Base-by-base conservation (phyloP, 2,113 vertebrate species). In the Colaptes auratus region DNA sequence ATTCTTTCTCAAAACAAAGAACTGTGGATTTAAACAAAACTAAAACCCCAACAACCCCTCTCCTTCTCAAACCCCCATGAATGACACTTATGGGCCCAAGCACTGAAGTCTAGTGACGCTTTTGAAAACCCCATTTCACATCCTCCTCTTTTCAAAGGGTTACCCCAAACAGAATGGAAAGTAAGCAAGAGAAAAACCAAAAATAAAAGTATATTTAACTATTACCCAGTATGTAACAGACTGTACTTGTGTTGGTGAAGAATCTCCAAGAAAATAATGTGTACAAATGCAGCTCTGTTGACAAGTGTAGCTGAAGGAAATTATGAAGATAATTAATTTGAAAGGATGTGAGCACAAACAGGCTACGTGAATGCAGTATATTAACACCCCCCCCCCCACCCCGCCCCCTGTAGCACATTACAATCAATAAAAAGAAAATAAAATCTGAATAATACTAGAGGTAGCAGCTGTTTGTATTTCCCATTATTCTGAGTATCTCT, bases 381-480 rank as follows among this genome's bases (percentile, higher is more conserved):
- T 94, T 82, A 94, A 15, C 25, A 6, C 61, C 36, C 16, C n/a
- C 31, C 11, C 35, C 25, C 63, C 82, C 35, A 15, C 63, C 82
- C 94, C 74, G 9, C 36, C 36, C 65, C 94, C 91, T 33, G 65
- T 96, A 97, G 97, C 93, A 96, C 92, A 66, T 97, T 97, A 97
- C 96, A 97, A 97, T 97, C 97, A 95, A 96, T 95, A 96, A 93
- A 75, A 97, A 96, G 95, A 98, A 98, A 98, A 98, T 96, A 97
- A 97, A 97, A 97, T 98, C 97, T 97, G 97, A 98, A 97, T 97
- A 98, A 98, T 97, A 98, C 98, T 98, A 98, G 99, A 99, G 99
- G 99, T 99, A 99, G 99, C 98, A 99, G 99, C 98, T 97, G 98
- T 99, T 98, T 98, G 97, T 97, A 98, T 98, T 98, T 97, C 97